These are phyloP conservation scores for Corydoras maculifer DNA, from an alignment of 2,113 vertebrate genomes.

Conservation along the genomic window DNA sequence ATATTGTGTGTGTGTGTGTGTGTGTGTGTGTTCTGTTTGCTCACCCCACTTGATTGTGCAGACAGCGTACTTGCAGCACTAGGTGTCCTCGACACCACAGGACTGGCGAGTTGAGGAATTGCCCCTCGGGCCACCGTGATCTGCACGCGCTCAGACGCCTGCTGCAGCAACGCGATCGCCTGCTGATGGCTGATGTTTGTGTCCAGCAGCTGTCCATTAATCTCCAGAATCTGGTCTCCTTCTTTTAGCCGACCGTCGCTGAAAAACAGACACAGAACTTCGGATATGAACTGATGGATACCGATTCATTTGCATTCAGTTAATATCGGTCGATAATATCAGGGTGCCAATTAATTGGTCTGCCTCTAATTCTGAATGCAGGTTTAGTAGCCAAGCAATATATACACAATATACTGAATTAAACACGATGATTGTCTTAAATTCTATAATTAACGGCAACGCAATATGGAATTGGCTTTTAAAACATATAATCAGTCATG, in stretches of 20 bases:
- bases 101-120: conserved; percentile 74
- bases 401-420: too few relatives aligned
- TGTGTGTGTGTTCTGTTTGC: neutral
- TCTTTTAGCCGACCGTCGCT: conserved; percentile 79
- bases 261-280: conserved; percentile 44
- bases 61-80: conserved; percentile 90
- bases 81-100: conserved; percentile 82
- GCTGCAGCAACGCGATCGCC: conserved; percentile 72
- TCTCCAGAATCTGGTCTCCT: conserved; percentile 81
- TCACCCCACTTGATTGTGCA: conserved; percentile 84
- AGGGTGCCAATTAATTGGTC: too few relatives aligned
- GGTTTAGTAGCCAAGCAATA: too few relatives aligned
- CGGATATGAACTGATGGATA: too few relatives aligned
- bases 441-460: too few relatives aligned
- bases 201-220: conserved; percentile 73
- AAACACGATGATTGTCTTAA: too few relatives aligned
- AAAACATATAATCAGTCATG: too few relatives aligned
- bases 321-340: too few relatives aligned
- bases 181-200: conserved; percentile 77
- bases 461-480: too few relatives aligned
- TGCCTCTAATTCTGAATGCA: too few relatives aligned
- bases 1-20: conserved; percentile 2
- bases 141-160: conserved; percentile 70
- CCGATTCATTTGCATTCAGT: too few relatives aligned
- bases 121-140: conserved; percentile 72